phyloP scores from a whole-genome alignment of 2,797 vertebrate species.

The Babyrousa celebensis region DNA sequence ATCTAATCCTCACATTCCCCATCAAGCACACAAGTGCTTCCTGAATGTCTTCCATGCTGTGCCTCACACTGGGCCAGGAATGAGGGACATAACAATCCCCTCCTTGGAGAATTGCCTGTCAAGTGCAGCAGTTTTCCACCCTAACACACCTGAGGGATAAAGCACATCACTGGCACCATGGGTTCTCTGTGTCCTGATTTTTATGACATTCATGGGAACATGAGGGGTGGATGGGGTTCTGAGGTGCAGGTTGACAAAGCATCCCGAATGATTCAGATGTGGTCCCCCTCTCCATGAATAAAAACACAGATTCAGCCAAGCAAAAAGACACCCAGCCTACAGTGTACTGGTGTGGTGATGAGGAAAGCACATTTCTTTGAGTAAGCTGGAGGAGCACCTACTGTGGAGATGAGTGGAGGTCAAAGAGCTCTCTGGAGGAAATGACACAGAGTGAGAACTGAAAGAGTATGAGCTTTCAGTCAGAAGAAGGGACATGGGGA shows the following conservation, averaged over 20 bases:
- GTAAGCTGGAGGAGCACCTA: not conserved
- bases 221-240: not conserved
- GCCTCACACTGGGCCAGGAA: not conserved
- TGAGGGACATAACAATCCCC: not conserved
- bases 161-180: not conserved
- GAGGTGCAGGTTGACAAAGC: not conserved
- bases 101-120: not conserved
- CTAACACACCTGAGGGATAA: not conserved
- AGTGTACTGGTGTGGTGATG: not conserved
- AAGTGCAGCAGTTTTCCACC: too few relatives aligned
- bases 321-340: not conserved
- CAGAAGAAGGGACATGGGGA: not conserved
- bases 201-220: not conserved
- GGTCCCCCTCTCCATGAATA: not conserved
- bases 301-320: not conserved
- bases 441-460: not conserved
- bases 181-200: not conserved
- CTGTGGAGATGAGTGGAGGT: not conserved
- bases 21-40: not conserved
- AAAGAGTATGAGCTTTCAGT: not conserved
- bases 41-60: not conserved
- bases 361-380: not conserved
- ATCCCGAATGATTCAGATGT: not conserved
- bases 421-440: conserved; percentile 5
- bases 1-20: not conserved